phyloP scores from a whole-genome alignment of 2,888 invertebrate species.

The Apamea epomidion region DNA sequence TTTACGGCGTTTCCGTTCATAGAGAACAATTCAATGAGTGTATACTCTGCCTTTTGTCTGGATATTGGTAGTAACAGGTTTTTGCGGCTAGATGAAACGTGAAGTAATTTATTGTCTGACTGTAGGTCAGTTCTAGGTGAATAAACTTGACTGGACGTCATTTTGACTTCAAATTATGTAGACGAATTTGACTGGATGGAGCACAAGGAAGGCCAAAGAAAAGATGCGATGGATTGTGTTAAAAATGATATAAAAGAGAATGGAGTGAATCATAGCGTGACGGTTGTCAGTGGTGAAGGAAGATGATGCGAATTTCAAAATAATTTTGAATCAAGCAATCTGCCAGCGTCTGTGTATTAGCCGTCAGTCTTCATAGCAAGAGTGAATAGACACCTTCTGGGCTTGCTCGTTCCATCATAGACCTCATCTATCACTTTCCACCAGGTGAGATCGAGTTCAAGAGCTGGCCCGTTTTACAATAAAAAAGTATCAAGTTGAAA shows the following conservation, averaged over 20 bases:
- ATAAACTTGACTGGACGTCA: background rate
- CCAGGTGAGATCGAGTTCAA: too few species aligned
- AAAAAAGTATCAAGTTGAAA: too few species aligned
- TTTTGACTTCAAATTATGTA: background rate
- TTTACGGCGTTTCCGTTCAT: conserved; percentile 66
- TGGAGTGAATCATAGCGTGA: too few species aligned
- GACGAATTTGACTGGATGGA: background rate
- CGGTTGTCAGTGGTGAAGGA: too few species aligned
- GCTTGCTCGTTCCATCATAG: too few species aligned
- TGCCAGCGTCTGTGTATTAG: too few species aligned
- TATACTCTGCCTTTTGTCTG: conserved; percentile 43
- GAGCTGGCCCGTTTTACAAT: too few species aligned
- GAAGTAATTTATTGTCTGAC: conserved; percentile 5
- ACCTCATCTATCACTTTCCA: too few species aligned
- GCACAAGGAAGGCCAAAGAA: background rate
- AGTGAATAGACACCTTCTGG: too few species aligned
- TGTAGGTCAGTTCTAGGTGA: background rate
- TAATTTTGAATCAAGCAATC: background rate
- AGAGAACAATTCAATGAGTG: conserved; percentile 50
- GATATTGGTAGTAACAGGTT: conserved; percentile 16
- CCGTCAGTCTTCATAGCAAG: too few species aligned
- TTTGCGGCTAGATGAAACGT: conserved; percentile 16
- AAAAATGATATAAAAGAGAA: too few species aligned
- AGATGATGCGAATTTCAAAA: background rate
- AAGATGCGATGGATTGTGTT: background rate